Evolutionary conservation across 2,888 invertebrate genomes (phyloP).

Genomic region (Gisinianus flammeolus): DNA sequence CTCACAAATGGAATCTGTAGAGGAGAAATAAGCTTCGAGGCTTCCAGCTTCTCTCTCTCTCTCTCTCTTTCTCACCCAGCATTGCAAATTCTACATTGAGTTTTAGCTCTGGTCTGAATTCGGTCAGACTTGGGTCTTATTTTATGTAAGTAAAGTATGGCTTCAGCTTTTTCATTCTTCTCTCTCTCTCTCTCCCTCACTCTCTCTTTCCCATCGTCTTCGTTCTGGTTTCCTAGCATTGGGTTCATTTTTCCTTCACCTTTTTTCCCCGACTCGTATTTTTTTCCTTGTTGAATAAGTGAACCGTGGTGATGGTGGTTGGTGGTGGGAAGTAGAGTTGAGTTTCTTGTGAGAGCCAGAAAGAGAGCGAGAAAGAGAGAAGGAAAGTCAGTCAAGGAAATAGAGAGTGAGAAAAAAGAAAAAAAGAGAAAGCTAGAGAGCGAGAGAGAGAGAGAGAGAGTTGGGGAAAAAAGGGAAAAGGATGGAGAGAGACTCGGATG

Average conservation of each 20-base stretch:
- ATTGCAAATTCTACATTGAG: not conserved
- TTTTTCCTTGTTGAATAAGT: not conserved
- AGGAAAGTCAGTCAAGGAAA: not conserved
- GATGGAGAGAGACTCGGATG: not conserved
- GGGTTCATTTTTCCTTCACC: not conserved
- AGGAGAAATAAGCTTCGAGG: not conserved
- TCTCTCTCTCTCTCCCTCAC: not conserved
- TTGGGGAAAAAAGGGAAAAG: too few relatives aligned
- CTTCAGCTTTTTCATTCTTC: not conserved
- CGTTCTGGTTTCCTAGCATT: not conserved
- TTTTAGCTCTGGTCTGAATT: not conserved
- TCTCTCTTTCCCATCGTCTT: not conserved
- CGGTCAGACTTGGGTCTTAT: too few relatives aligned
- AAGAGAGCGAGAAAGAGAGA: not conserved
- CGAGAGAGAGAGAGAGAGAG: too few relatives aligned
- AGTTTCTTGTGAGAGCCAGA: not conserved
- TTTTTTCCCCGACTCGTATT: not conserved
- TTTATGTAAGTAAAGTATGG: too few relatives aligned
- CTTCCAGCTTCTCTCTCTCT: not conserved
- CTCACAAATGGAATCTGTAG: not conserved
- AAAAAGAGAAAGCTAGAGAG: not conserved
- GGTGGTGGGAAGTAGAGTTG: not conserved
- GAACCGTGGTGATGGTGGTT: constrained; percentile 1
- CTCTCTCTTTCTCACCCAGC: too few relatives aligned
- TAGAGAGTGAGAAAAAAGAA: not conserved